phyloP scores from a whole-genome alignment of 53 echinoderm and acorn worm genomes.

The Paracentrotus lividus region DNA sequence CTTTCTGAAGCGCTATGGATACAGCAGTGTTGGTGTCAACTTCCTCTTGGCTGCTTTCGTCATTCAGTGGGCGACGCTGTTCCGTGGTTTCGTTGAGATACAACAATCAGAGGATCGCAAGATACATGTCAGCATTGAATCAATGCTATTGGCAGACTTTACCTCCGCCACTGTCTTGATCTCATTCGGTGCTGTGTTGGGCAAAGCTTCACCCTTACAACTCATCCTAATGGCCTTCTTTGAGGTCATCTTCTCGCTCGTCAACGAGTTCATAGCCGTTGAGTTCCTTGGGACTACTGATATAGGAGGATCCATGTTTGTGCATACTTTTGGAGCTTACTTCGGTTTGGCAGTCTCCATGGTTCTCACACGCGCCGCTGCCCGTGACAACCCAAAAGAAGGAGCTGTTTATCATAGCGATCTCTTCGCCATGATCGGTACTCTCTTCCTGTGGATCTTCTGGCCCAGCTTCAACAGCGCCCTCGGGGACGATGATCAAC shows the following conservation, averaged over 20 bases:
- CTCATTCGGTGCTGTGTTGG: slow-evolving; percentile 94
- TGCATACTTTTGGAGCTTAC: slow-evolving; percentile 95
- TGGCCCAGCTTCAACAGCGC: slow-evolving; percentile 99
- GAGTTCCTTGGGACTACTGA: slow-evolving; percentile 80
- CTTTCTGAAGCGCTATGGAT: slow-evolving; percentile 92
- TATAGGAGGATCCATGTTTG: slow-evolving; percentile 97
- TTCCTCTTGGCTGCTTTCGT: slow-evolving; percentile 89
- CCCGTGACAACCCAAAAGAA: slow-evolving; percentile 81
- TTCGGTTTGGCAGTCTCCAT: slow-evolving; percentile 85
- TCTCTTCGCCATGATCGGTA: slow-evolving; percentile 97
- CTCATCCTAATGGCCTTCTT: slow-evolving; percentile 90
- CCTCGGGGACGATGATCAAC: slow-evolving; percentile 85
- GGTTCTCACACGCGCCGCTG: slow-evolving; percentile 72
- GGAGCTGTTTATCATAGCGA: slow-evolving; percentile 83
- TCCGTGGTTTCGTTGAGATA: slow-evolving; percentile 79
- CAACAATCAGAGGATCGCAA: slow-evolving; percentile 57
- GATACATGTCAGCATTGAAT: slow-evolving; percentile 75
- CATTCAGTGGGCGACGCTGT: slow-evolving; percentile 91
- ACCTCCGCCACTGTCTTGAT: slow-evolving; percentile 90
- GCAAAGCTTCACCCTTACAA: slow-evolving; percentile 86
- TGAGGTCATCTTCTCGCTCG: slow-evolving; percentile 83
- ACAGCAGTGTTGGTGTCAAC: slow-evolving; percentile 84
- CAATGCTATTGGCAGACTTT: slow-evolving; percentile 90
- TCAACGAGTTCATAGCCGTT: slow-evolving; percentile 90
- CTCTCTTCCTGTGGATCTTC: slow-evolving; percentile 98